A percentile compares a stretch with the other conserved stretches of the same genome.
Conservation (phyloP, 2,113 vertebrate species). For the Oryzias woworae region DNA sequence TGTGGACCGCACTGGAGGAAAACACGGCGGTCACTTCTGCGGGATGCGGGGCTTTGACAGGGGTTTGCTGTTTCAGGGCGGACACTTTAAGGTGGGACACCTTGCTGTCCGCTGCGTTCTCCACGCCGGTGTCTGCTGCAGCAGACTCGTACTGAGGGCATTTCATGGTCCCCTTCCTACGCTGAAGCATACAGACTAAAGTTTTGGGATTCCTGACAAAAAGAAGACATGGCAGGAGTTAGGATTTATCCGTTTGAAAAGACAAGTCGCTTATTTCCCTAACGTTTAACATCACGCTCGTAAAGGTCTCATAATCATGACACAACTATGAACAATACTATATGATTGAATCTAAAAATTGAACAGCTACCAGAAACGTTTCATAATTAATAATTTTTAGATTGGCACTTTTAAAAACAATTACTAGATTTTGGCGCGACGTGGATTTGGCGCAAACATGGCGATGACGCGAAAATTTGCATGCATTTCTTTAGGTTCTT, state of each 20-base stretch:
- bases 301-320: no score
- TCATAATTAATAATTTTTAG: no score
- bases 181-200: background rate
- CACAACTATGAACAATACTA: no score
- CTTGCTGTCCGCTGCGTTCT: slow-evolving; percentile 24
- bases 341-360: rapidly evolving
- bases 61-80: slow-evolving; percentile 37
- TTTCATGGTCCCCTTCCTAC: slow-evolving; percentile 51
- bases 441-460: slow-evolving; percentile 48
- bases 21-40: slow-evolving; percentile 9
- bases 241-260: background rate
- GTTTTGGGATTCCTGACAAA: slow-evolving; percentile 8
- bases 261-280: background rate
- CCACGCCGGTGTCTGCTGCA: slow-evolving; percentile 19
- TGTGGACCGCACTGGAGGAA: slow-evolving; percentile 33
- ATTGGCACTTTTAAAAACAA: background rate
- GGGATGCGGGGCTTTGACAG: slow-evolving; percentile 36
- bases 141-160: slow-evolving; percentile 22
- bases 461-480: slow-evolving; percentile 6
- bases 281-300: no score
- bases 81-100: slow-evolving; percentile 29
- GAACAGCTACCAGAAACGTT: rapidly evolving
- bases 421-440: slow-evolving; percentile 50
- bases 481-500: background rate
- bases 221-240: background rate